Base-by-base conservation (phyloP, 2,888 invertebrate species). In the Erebia epiphron region DNA sequence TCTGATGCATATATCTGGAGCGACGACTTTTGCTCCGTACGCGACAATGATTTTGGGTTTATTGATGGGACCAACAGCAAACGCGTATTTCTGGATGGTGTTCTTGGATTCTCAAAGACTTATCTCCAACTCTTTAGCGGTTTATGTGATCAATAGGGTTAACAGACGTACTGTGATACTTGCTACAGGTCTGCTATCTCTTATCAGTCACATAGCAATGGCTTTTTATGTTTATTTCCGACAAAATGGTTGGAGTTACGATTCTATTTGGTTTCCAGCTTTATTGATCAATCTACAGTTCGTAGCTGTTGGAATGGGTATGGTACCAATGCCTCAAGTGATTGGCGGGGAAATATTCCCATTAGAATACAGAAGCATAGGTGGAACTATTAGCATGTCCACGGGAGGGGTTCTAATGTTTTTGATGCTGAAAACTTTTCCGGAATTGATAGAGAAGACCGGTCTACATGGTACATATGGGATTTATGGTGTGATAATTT, bases 341-440 rank as follows among this genome's bases (percentile, higher is more conserved):
- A 94, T 96, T 86, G 94, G 95, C 50, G 96, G 96, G 0, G 96
- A 96, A 80, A 90, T 96, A 0, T 96, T 96, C 75, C 94, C 96
- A 1, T 86, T 94, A 35, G 91, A 93, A 63, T 94, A 94, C 65
- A 90, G 95, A 67, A 95, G 95, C 35, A 83, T 95, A 0, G 96
- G 95, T 1, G 94, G 95, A 1, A 95, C 95, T 0, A 86, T 96
- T 11, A 94, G 95, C 14, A 87, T 95, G 26, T 92, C 94, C 52
- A 91, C 94, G 2, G 92, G 94, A 26, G 95, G 95, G 58, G 78
- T 91, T 1, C 91, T 95, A 61, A 94, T 95, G 75, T 96, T 96
- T 78, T 18, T 94, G 3, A 94, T 94, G 9, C 93, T 96, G 1
- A 95, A 96, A 85, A 94, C 94, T 0, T 95, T 94, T 76, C 95